Conservation (phyloP, 2,888 invertebrate genomes). For the Trimorus sp. region DNA sequence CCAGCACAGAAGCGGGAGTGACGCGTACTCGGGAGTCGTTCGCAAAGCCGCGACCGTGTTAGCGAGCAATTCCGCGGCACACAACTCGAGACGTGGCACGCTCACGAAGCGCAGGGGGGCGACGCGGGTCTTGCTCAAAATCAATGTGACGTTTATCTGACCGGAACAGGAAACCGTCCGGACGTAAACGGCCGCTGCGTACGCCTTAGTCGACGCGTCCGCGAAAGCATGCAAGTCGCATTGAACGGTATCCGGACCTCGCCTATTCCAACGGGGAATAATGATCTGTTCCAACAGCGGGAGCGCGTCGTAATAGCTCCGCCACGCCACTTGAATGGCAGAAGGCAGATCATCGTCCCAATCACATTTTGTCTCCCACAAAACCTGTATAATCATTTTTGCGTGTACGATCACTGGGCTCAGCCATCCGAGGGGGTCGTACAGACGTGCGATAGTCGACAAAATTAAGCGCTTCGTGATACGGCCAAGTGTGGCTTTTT, state of each 20-base stretch:
- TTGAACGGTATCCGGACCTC: too few species aligned
- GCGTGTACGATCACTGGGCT: not conserved
- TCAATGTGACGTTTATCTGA: not conserved
- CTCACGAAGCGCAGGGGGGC: not conserved
- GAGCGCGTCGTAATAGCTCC: too few species aligned
- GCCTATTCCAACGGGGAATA: not conserved
- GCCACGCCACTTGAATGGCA: not conserved
- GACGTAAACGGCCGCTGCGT: not conserved
- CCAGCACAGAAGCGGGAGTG: not conserved
- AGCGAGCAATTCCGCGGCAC: not conserved
- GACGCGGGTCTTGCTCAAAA: not conserved
- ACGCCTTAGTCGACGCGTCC: not conserved
- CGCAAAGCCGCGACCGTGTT: too few species aligned
- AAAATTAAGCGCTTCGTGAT: not conserved
- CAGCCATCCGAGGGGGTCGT: conserved; percentile 1
- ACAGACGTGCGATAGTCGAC: not conserved
- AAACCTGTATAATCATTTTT: not conserved
- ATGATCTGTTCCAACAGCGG: too few species aligned
- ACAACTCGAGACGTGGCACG: not conserved
- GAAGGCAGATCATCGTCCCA: conserved; percentile 16
- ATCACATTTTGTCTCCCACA: not conserved
- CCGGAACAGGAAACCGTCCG: not conserved
- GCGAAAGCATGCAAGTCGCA: not conserved
- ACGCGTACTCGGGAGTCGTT: not conserved
- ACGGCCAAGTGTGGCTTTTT: too few species aligned